Evolutionary conservation across 2,888 invertebrate genomes (phyloP).

Genomic region (Ophraella communa): DNA sequence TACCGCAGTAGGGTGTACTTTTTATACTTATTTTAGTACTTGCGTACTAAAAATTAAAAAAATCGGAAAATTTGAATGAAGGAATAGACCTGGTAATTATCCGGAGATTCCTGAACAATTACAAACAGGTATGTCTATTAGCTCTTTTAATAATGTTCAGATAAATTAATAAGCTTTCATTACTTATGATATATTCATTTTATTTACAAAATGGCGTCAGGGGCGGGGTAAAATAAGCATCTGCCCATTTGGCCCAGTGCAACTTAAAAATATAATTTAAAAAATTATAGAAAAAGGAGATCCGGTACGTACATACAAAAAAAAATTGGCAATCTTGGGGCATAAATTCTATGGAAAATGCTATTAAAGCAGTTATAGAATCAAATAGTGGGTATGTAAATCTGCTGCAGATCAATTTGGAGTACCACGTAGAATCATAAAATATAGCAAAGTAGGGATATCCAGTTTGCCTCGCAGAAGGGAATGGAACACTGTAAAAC

Average conservation of each 20-base stretch:
- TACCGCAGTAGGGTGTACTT: too few relatives aligned
- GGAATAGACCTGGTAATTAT: not conserved
- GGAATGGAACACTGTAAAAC: conserved; percentile 3
- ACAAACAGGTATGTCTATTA: conserved; percentile 10
- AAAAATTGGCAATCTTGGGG: not conserved
- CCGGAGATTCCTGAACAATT: not conserved
- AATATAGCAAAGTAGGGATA: not conserved
- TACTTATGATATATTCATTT: not conserved
- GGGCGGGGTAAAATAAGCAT: conserved; percentile 7
- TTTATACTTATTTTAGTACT: too few relatives aligned
- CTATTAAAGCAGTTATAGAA: not conserved
- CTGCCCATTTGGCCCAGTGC: not conserved
- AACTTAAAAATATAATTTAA: not conserved
- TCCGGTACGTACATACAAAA: not conserved
- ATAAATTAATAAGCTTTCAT: conserved; percentile 1
- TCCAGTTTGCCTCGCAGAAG: not conserved
- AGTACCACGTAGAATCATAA: not conserved
- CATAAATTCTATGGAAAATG: not conserved
- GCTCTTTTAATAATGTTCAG: not conserved
- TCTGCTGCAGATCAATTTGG: not conserved
- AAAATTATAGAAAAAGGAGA: not conserved
- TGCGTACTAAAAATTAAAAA: too few relatives aligned
- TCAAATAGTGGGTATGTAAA: not conserved
- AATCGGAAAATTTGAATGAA: too few relatives aligned
- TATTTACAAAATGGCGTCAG: conserved; percentile 8